Conservation (phyloP, 2,888 invertebrate species). For the Cephalotes varians region DNA sequence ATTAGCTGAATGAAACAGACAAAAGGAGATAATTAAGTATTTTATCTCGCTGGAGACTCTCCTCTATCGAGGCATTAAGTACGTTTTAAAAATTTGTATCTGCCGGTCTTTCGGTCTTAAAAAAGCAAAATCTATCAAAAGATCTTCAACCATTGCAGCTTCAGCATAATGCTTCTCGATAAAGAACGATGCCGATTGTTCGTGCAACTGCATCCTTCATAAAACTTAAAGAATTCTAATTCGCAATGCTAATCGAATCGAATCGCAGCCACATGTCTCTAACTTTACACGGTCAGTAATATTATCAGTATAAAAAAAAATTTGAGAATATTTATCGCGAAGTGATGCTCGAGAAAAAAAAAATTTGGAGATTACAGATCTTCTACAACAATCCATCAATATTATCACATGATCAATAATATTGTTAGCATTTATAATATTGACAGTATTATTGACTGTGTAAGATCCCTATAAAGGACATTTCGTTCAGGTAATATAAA, state of each 20-base stretch:
- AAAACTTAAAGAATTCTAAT: conserved; percentile 11
- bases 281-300: no score
- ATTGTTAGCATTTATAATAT: no score
- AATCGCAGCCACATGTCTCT: neutral
- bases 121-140: neutral
- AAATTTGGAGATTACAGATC: no score
- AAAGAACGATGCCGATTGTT: neutral
- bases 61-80: neutral
- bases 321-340: no score
- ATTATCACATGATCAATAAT: no score
- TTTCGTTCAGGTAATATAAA: neutral
- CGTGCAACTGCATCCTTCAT: neutral
- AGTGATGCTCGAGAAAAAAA: no score
- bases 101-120: neutral
- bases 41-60: neutral
- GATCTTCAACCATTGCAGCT: neutral
- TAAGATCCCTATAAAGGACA: no score
- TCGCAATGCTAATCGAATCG: neutral
- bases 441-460: no score
- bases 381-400: no score
- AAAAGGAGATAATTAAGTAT: neutral
- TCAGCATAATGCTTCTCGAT: neutral
- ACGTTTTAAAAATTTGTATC: neutral
- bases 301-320: no score
- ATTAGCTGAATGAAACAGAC: neutral